phyloP scores from a whole-genome alignment of 2,888 invertebrate genomes.

The Drosophila peninsularis region DNA sequence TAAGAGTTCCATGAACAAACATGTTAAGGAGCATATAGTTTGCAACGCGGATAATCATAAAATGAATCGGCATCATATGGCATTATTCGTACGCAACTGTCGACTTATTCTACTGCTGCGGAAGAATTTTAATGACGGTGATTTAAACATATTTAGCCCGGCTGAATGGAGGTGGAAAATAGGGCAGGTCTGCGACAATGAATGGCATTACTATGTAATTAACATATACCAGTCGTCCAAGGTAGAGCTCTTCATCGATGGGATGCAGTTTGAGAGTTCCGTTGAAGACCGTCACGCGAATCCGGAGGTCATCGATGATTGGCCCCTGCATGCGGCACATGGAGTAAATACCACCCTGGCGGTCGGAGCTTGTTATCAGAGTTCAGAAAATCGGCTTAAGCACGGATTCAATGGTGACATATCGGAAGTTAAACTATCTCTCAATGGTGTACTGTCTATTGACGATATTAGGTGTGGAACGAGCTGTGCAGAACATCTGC shows the following conservation, averaged over 20 bases:
- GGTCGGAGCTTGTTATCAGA: conserved; percentile 99
- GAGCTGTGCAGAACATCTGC: conserved; percentile 83
- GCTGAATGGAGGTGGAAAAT: conserved; percentile 99
- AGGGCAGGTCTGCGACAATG: conserved; percentile 97
- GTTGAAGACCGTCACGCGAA: conserved; percentile 88
- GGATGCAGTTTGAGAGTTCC: conserved; percentile 86
- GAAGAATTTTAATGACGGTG: conserved; percentile 96
- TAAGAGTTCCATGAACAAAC: conserved; percentile 90
- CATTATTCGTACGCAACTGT: conserved; percentile 98
- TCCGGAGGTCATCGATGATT: conserved; percentile 99
- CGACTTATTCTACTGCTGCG: conserved; percentile 95
- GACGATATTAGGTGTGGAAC: conserved; percentile 83
- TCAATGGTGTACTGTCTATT: conserved; percentile 70
- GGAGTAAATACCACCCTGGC: conserved; percentile 96
- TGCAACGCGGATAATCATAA: conserved; percentile 99
- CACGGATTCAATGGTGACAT: conserved; percentile 87
- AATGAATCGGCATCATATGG: conserved; percentile 99
- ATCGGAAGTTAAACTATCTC: conserved; percentile 82
- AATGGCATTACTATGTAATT: conserved; percentile 99
- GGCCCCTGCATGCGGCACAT: conserved; percentile 98
- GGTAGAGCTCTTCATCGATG: conserved; percentile 95
- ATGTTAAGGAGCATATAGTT: conserved; percentile 97
- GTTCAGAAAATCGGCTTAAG: conserved; percentile 95
- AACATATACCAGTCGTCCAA: conserved; percentile 92
- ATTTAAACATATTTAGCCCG: conserved; percentile 96